A percentile compares a stretch with the other conserved stretches of the same genome.
Evolutionary conservation across 2,113 vertebrate genomes (phyloP).

Genomic region (Colaptes auratus): DNA sequence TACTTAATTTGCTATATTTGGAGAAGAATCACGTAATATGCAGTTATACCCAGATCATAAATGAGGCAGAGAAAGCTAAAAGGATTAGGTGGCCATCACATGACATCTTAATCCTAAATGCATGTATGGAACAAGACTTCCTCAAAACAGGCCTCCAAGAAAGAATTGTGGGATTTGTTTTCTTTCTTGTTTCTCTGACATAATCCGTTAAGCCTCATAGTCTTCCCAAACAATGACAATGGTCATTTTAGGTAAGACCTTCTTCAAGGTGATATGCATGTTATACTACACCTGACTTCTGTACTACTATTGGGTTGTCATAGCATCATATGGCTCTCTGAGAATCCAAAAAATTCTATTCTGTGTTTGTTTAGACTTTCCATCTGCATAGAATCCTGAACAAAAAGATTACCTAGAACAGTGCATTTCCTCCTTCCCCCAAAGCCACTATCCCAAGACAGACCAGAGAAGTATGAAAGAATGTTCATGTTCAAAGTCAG

Average conservation of each 20-base stretch:
- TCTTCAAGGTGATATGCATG: background rate
- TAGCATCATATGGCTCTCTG: background rate
- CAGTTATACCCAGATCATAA: background rate
- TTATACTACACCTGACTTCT: background rate
- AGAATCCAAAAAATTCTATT: background rate
- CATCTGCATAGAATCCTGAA: background rate
- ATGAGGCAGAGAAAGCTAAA: background rate
- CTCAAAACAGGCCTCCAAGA: background rate
- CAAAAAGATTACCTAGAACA: background rate
- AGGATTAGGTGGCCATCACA: background rate
- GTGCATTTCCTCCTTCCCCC: background rate
- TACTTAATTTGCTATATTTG: background rate
- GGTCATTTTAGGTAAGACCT: background rate
- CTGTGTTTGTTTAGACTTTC: background rate
- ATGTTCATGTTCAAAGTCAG: background rate
- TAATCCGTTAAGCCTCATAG: background rate
- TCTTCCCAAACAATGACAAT: background rate
- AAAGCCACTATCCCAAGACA: background rate
- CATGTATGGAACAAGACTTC: background rate
- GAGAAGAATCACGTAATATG: background rate
- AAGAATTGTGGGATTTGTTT: accelerated
- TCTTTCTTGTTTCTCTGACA: background rate
- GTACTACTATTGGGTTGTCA: background rate
- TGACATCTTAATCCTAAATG: background rate
- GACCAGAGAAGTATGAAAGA: background rate